Evolutionary conservation across 2,888 invertebrate genomes (phyloP).

Genomic region (Drosophila borealis): DNA sequence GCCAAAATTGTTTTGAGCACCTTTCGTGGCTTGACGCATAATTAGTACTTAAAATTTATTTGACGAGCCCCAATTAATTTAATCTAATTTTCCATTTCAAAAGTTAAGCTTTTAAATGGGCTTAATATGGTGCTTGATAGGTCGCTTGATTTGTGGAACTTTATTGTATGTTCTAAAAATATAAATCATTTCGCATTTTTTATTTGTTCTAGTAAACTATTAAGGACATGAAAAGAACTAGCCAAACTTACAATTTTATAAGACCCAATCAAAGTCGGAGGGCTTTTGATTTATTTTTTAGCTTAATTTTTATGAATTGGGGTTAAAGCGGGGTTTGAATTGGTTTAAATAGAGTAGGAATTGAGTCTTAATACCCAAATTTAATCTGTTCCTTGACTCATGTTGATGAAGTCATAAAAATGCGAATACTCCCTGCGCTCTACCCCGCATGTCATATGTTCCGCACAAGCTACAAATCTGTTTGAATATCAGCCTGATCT

Average conservation of each 20-base stretch:
- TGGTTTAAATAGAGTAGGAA: no score
- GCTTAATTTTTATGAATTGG: no score
- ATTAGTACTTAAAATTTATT: slow-evolving; percentile 77
- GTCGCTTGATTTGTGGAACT: neutral
- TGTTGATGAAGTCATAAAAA: slow-evolving; percentile 24
- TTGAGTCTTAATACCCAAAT: neutral
- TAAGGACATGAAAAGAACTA: no score
- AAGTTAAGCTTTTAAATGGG: slow-evolving; percentile 29
- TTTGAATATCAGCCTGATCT: slow-evolving; percentile 21
- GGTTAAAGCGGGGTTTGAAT: no score
- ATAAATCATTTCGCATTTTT: no score
- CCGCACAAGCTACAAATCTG: slow-evolving; percentile 17
- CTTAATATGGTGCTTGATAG: slow-evolving; percentile 15
- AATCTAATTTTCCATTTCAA: slow-evolving; percentile 52
- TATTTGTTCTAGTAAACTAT: no score
- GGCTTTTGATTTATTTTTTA: no score
- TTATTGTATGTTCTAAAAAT: neutral
- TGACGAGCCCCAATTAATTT: slow-evolving; percentile 77
- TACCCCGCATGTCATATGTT: neutral
- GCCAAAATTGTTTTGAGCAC: slow-evolving; percentile 17
- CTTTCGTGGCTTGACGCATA: slow-evolving; percentile 66
- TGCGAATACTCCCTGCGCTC: neutral
- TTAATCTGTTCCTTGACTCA: neutral
- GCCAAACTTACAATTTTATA: no score
- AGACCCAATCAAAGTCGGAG: no score